Evolutionary conservation across 2,797 vertebrate species (phyloP).

Genomic region (Phalanger gymnotis): DNA sequence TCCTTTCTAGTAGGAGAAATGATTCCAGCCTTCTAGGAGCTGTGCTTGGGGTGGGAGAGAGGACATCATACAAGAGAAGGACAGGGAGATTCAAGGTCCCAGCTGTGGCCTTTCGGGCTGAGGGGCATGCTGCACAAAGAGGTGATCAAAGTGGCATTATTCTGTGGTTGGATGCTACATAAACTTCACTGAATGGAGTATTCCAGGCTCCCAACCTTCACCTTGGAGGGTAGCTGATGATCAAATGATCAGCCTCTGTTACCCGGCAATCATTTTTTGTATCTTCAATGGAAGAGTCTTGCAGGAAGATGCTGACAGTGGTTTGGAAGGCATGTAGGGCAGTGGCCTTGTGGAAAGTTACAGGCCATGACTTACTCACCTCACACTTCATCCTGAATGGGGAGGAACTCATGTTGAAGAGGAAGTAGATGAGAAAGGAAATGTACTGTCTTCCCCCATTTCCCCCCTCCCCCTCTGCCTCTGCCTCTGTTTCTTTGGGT

Average conservation of each 20-base stretch:
- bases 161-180: not conserved
- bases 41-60: too few species aligned
- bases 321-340: not conserved
- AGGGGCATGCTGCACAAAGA: not conserved
- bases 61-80: not conserved
- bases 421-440: constrained; percentile 64
- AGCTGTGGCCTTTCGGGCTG: not conserved
- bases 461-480: constrained; percentile 34
- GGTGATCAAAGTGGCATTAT: not conserved
- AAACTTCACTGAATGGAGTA: not conserved
- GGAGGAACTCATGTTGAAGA: constrained; percentile 51
- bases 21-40: not conserved
- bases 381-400: constrained; percentile 27
- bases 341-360: constrained; percentile 72
- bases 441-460: constrained; percentile 66
- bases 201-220: not conserved
- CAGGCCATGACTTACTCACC: constrained; percentile 13
- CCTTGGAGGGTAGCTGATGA: not conserved
- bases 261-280: not conserved
- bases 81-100: not conserved
- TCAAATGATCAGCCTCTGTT: not conserved
- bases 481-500: not conserved
- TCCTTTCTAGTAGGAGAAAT: not conserved
- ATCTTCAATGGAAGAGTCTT: not conserved
- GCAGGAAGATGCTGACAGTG: constrained; percentile 12